Conservation (phyloP, 2,888 invertebrate genomes). For the Tetramorium bicarinatum region DNA sequence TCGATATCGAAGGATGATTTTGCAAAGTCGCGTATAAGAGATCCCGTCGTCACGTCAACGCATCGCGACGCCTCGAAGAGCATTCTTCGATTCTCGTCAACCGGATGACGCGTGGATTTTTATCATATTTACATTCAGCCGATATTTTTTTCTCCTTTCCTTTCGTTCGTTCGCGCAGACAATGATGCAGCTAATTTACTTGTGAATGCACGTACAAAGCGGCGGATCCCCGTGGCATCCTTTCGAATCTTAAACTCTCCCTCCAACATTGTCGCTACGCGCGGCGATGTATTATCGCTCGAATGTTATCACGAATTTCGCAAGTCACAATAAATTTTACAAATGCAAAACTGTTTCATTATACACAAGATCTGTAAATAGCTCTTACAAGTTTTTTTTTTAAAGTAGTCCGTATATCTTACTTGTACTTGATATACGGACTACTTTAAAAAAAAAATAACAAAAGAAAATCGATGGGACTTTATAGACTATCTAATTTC, state of each 20-base stretch:
- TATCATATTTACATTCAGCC: conserved; percentile 70
- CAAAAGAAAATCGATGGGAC: neutral
- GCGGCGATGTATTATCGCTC: conserved; percentile 15
- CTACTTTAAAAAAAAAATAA: neutral
- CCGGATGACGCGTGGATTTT: conserved; percentile 73
- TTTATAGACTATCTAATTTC: neutral
- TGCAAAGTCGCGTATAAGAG: conserved; percentile 32
- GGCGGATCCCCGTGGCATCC: conserved; percentile 64
- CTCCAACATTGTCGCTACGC: neutral
- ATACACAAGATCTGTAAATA: neutral
- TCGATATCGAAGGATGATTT: conserved; percentile 46
- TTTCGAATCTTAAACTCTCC: conserved; percentile 67
- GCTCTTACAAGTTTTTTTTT: neutral
- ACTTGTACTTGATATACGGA: neutral
- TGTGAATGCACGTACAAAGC: conserved; percentile 72
- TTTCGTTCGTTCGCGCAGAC: conserved; percentile 59
- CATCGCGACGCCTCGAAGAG: conserved; percentile 42
- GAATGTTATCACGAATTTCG: conserved; percentile 22
- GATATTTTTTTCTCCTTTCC: conserved; percentile 65
- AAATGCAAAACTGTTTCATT: neutral
- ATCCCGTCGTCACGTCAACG: conserved; percentile 35
- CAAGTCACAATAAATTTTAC: conserved; percentile 8
- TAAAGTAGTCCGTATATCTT: no score
- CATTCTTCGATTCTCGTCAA: conserved; percentile 54
- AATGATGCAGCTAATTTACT: conserved; percentile 73